Evolutionary conservation across 1,140 invertebrate genomes (phyloP), one percentile per base, ranked within the genome.

Genomic region (Patella vulgata): DNA sequence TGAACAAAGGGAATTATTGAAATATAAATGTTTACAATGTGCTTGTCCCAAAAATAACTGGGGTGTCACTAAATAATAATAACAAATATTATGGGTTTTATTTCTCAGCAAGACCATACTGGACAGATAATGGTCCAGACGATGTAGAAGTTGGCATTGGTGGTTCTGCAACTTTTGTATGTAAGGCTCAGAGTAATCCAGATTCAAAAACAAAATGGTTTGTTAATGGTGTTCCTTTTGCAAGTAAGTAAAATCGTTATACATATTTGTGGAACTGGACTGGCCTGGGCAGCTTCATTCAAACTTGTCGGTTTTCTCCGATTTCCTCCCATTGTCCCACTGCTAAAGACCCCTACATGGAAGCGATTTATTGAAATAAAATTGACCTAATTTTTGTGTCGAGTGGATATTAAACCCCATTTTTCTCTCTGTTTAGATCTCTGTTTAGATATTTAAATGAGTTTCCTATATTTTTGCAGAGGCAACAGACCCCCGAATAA

Each of bases 141-240:
- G 90, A 94, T 67, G 87, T 92, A 47, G 94, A 93, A 74, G 91
- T 91, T 4, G 93, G 96, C 17, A 95, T 98, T 86, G 95, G 92
- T 50, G 96, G 97, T 80, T 92, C 89, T 11, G 91, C 92, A 0
- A 88, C 89, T 67, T 95, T 99, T 75, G 86, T 88, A 46, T 99
- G 97, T 84, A 88, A 90, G 59, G 97, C 97, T 0, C 89, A 87
- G 9, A 97, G 96, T 61, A 89, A 90, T 2, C 97, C 97, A 0
- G 88, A 91, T 53, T 97, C 97, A 0, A 88, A 92, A 65, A 95
- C 98, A 51, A 90, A 36, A 73, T 99, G 97, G 97, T 97, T 96
- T 55, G 91, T 97, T 82, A 99, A 99, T 87, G 96, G 97, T 39
- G 91, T 91, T 75, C 92, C 93, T 0, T 90, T 98, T 33, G 86